These are phyloP conservation scores for Akabosia matsudoensis DNA, from an alignment of 1,140 invertebrate species.

Conservation along the genomic window DNA sequence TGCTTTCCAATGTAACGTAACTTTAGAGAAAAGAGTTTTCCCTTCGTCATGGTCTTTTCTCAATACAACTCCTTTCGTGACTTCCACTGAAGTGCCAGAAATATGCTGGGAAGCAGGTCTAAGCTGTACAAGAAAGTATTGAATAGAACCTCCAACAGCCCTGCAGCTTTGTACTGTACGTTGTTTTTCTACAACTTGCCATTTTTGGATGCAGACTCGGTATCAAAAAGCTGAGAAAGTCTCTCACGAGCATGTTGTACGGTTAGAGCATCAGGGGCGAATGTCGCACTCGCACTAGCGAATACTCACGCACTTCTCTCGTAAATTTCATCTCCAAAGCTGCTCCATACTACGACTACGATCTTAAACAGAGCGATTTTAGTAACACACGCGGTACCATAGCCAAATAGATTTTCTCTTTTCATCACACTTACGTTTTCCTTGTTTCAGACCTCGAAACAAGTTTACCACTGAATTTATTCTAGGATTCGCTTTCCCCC, in stretches of 20 bases:
- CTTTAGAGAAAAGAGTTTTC: too few species aligned
- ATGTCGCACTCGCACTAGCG: too few species aligned
- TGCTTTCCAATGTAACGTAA: neutral
- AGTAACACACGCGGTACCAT: neutral
- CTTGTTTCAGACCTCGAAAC: neutral
- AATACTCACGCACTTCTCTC: neutral
- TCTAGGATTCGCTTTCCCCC: constrained; percentile 11
- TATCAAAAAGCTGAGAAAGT: neutral
- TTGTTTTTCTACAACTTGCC: neutral
- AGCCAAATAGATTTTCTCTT: neutral
- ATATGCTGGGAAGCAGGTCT: neutral
- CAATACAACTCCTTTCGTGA: neutral
- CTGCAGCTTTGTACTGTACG: too few species aligned
- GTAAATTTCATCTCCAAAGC: neutral
- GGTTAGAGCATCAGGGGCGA: too few species aligned
- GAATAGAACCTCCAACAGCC: too few species aligned
- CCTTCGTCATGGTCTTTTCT: neutral
- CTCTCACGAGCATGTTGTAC: too few species aligned
- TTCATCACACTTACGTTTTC: neutral
- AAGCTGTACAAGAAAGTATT: too few species aligned
- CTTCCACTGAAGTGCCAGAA: constrained; percentile 1
- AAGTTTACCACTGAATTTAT: neutral
- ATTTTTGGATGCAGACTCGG: neutral
- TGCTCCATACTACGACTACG: too few species aligned
- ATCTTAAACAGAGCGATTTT: too few species aligned